Base-by-base conservation (phyloP, 2,797 vertebrate species). In the Sebastes dallii region DNA sequence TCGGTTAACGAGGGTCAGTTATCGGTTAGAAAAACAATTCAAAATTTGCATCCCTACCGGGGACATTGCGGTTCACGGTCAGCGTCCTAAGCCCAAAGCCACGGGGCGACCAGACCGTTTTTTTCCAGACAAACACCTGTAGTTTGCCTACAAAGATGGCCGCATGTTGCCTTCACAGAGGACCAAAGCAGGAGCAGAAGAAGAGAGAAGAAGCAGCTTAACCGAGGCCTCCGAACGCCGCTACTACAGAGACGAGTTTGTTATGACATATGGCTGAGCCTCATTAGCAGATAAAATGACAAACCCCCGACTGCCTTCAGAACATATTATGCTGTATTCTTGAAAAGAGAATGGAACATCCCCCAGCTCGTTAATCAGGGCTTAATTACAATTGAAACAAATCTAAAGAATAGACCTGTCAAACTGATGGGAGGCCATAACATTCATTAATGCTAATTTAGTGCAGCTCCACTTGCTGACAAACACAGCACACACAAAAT, bases 321-420 rank as follows among this genome's bases (percentile, higher is more conserved):
- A 91, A 92, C 89, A 89, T 90, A 93, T 91, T 90, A 93, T 46
- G 14, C 83, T 72, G 78, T 84, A 90, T 91, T 92, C 87, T 83
- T 78, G 81, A 88, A 90, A 88, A 89, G 88, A 92, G 89, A 92
- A 88, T 88, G 80, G 86, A 92, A 89, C 83, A 75, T 86, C 81
- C 84, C 80, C 83, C 61, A 71, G 84, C 90, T 91, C 75, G 78
- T 95, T 94, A 94, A 95, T 95, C 92, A 94, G 87, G 64, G 64
- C 88, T 90, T 94, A 94, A 94, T 94, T 94, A 93, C 92, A 94
- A 93, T 94, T 94, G 93, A 91, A 93, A 91, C 86, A 66, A 86
- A 93, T 94, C 86, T 92, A 92, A 94, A 94, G 88, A 94, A 92
- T 92, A 92, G 93, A 91, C 88, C 92, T 90, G 93, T 92, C 90